Base-by-base conservation (phyloP, 1,140 invertebrate genomes). In the Drosophila micromelanica region DNA sequence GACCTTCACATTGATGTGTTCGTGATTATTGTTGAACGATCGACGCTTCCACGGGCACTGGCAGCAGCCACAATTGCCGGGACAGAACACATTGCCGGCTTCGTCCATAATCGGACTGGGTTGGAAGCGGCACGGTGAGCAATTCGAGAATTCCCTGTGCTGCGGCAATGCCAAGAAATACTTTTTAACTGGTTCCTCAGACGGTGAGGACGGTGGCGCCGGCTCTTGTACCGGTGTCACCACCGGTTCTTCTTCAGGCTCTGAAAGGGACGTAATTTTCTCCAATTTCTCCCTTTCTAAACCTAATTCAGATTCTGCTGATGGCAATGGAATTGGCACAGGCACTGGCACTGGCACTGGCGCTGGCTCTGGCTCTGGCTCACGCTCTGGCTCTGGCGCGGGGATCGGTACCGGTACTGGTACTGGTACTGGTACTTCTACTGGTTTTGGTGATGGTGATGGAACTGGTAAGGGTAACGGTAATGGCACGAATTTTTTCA, bases 61-160 rank as follows among this genome's bases (percentile, higher is more conserved):
- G 23, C 90, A 91, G 56, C 90, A 91, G 2, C 90, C 90, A n/a
- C 90, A 91, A 43, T 90, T 80, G 9, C 82, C 80, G 0, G 90
- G 90, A 56, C 90, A 91, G 30, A 91, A 87, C 0, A 91, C 70
- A n/a, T 84, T 82, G 17, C 87, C 90, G 0, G 84, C 76, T 20
- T 86, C 76, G 49, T 91, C 90, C 68, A 91, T 79, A 11, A 91
- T 62, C 3, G 90, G 90, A 52, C 90, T 91, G 2, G 90, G 87
- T 12, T 77, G 57, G 20, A 45, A 91, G n/a, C 87, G 84, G 32
- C 90, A 91, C 0, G 78, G 81, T 3, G 74, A 74, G 15, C 90
- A 91, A n/a, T 86, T 73, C 2, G 75, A 49, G 38, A 91, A 80
- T 2, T 91, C 90, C 59, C 64, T 77, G 27, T 91, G 90, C 63